phyloP scores from a whole-genome alignment of 30 jellyfish, hydroid and myxozoan genomes.

The Turritopsis rubra region DNA sequence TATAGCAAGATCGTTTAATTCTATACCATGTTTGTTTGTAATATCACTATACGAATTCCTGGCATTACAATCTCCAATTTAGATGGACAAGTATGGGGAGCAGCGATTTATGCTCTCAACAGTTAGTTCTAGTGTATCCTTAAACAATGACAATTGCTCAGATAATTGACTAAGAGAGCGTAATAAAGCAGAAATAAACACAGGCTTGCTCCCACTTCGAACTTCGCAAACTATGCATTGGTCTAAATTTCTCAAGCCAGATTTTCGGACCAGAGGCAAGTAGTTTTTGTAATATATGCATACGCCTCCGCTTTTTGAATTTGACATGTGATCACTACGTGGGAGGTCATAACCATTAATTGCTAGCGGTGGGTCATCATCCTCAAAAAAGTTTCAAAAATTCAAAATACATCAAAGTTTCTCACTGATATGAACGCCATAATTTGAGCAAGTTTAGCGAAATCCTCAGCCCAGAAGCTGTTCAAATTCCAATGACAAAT shows the following conservation, averaged over 20 bases:
- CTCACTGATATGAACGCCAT: neutral
- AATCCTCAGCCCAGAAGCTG: neutral
- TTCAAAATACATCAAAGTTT: neutral
- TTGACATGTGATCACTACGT: neutral
- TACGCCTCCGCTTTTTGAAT: neutral
- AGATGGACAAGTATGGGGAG: neutral
- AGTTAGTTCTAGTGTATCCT: neutral
- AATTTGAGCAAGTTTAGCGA: neutral
- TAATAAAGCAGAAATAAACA: no score
- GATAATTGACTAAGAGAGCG: neutral
- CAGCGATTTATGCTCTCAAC: neutral
- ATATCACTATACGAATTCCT: neutral
- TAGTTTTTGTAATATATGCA: neutral
- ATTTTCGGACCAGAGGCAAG: neutral
- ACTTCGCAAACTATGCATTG: neutral
- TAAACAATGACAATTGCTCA: neutral
- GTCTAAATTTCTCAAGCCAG: neutral
- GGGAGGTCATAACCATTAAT: neutral
- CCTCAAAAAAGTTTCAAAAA: neutral
- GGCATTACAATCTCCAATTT: neutral
- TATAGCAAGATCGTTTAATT: neutral
- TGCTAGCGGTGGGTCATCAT: neutral
- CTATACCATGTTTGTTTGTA: neutral
- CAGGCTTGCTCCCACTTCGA: neutral
- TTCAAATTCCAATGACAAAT: neutral